Evolutionary conservation across 2,113 vertebrate species (phyloP), one percentile per base, ranked within the genome.

Genomic region (Tupaia tana): DNA sequence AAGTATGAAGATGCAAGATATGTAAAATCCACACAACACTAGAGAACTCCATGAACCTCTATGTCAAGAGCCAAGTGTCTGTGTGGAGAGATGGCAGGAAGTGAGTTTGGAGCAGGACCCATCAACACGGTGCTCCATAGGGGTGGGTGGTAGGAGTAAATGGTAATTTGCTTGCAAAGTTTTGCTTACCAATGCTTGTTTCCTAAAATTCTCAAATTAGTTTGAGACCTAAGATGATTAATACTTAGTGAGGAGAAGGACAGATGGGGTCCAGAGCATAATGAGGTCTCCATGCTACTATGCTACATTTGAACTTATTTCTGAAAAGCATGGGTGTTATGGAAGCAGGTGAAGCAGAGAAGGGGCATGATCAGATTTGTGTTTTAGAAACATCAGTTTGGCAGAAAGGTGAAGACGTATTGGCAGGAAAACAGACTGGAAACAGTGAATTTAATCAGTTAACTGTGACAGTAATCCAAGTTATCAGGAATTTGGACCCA

Each of bases 321-420:
- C 58, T 78, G 29, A 43, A 87, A 91, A 67, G 25, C 22, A 2
- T 56, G 11, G 67, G 29, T 7, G 4, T 74, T 31, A 63, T 31
- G 58, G 56, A 90, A 34, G 43, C 54, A 81, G 31, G 13, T 12
- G 27, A 90, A 74, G 71, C 81, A 77, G 18, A 3, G 25, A 87
- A 90, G n/a, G 8, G 20, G 70, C 25, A 69, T 6, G 20, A 92
- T 75, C 20, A 27, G 77, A 93, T 95, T 14, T 85, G 14, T 77
- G 75, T 70, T 70, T 95, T 56, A 81, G 34, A 96, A 96, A 86
- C 52, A 80, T 89, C 67, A 22, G 29, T 77, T 90, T 88, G 82
- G 58, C 91, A 97, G 24, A 84, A 90, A 16, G 6, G 43, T 64
- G 9, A 93, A 78, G 59, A 80, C 58, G 43, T 2, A 31, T 18